Evolutionary conservation across 2,113 vertebrate species (phyloP).

Genomic region (Cavia porcellus): DNA sequence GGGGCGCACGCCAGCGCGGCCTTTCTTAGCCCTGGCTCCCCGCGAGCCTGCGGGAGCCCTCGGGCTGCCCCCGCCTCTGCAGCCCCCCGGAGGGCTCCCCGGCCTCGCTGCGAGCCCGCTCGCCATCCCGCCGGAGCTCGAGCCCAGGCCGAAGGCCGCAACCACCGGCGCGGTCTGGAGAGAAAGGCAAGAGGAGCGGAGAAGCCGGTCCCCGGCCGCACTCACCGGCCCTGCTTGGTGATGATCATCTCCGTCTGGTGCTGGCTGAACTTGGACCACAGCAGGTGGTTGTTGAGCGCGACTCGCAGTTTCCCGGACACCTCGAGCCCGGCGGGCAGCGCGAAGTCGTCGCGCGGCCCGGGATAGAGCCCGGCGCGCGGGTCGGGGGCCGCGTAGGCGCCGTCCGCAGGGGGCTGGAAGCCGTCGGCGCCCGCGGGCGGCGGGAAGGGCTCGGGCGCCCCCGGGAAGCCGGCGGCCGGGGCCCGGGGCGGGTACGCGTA

Average conservation of each 20-base stretch:
- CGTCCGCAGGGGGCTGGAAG: slow-evolving; percentile 75
- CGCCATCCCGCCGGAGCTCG: neutral
- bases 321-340: slow-evolving; percentile 89
- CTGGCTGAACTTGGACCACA: slow-evolving; percentile 98
- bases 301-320: slow-evolving; percentile 95
- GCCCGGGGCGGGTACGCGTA: slow-evolving; percentile 77
- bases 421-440: slow-evolving; percentile 83
- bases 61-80: neutral
- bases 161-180: neutral
- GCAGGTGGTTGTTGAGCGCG: slow-evolving; percentile 95
- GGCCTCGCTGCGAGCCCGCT: neutral
- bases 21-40: neutral
- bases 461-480: slow-evolving; percentile 74
- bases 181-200: no score
- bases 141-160: neutral
- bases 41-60: neutral
- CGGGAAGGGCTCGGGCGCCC: slow-evolving; percentile 87
- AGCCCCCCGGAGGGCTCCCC: neutral
- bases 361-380: slow-evolving; percentile 87
- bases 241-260: slow-evolving; percentile 99
- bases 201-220: neutral
- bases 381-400: slow-evolving; percentile 88
- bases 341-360: slow-evolving; percentile 83
- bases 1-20: neutral
- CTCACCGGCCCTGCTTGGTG: slow-evolving; percentile 98